Evolutionary conservation across 1,140 invertebrate genomes (phyloP).

Genomic region (Dolichoris vasculosae): DNA sequence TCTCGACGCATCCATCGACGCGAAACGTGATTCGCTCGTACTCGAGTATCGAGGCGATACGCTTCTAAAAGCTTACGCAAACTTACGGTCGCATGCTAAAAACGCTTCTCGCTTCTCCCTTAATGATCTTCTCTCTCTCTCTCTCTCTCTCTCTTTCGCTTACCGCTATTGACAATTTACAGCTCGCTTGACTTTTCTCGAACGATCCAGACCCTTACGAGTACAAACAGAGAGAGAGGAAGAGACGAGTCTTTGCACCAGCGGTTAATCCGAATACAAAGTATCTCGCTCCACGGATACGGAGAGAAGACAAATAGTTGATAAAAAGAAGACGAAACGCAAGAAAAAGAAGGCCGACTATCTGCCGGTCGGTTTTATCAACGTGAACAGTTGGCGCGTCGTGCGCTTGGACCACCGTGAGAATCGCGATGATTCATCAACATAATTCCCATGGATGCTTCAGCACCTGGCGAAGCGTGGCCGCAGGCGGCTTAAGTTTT

Average conservation of each 20-base stretch:
- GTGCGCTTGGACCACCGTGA: slow-evolving; percentile 64
- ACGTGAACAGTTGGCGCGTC: slow-evolving; percentile 44
- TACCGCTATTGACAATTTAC: not conserved
- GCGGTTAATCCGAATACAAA: not conserved
- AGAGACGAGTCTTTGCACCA: not conserved
- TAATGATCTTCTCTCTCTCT: not conserved
- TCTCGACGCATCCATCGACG: not conserved
- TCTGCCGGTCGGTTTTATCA: slow-evolving; percentile 27
- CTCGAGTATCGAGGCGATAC: not conserved
- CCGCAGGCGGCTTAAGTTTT: slow-evolving; percentile 53
- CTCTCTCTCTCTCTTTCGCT: too few relatives aligned
- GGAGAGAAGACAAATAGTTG: not conserved
- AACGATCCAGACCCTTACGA: not conserved
- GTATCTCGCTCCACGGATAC: too few relatives aligned
- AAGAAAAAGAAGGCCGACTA: not conserved
- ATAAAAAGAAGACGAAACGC: not conserved
- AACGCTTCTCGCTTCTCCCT: not conserved
- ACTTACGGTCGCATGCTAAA: too few relatives aligned
- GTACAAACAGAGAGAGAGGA: not conserved
- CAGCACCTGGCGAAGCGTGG: slow-evolving; percentile 68
- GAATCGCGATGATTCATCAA: slow-evolving; percentile 71
- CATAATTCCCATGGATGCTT: slow-evolving; percentile 71
- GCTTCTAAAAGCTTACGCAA: not conserved
- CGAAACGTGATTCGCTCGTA: not conserved
- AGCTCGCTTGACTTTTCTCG: not conserved